phyloP scores from a whole-genome alignment of 1,140 invertebrate species.

The Amphibalanus amphitrite region DNA sequence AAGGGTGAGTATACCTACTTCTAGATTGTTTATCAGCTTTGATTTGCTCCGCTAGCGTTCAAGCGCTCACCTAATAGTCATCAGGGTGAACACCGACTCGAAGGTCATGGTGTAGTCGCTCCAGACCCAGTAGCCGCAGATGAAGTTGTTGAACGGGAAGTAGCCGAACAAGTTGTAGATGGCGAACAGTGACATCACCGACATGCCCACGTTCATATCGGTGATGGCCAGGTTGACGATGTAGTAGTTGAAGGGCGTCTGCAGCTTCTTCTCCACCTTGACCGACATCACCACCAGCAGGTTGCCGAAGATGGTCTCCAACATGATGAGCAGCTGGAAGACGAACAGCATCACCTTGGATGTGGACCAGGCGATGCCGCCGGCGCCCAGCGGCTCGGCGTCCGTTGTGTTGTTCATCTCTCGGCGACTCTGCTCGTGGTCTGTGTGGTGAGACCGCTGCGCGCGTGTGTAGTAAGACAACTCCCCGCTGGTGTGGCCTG shows the following conservation, averaged over 20 bases:
- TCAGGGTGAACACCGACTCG: conserved; percentile 26
- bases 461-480: no score
- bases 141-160: conserved; percentile 20
- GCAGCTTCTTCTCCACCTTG: conserved; percentile 19
- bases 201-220: conserved; percentile 22
- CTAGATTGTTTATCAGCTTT: no score
- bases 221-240: conserved; percentile 23
- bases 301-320: conserved; percentile 21
- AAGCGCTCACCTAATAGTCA: conserved; percentile 25
- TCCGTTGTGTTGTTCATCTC: neutral
- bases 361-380: conserved; percentile 10
- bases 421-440: no score
- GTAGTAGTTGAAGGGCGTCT: conserved; percentile 23
- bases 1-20: no score
- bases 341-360: conserved; percentile 13
- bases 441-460: no score
- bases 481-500: no score
- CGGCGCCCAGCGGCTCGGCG: conserved; percentile 13
- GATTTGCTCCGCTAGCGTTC: no score
- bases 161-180: conserved; percentile 21
- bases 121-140: conserved; percentile 28
- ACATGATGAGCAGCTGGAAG: conserved; percentile 20
- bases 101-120: conserved; percentile 30
- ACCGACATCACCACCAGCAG: conserved; percentile 22
- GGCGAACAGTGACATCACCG: conserved; percentile 23